Evolutionary conservation across 2,797 vertebrate genomes (phyloP), one percentile per base, ranked within the genome.

Genomic region (Synaphobranchus kaupii): DNA sequence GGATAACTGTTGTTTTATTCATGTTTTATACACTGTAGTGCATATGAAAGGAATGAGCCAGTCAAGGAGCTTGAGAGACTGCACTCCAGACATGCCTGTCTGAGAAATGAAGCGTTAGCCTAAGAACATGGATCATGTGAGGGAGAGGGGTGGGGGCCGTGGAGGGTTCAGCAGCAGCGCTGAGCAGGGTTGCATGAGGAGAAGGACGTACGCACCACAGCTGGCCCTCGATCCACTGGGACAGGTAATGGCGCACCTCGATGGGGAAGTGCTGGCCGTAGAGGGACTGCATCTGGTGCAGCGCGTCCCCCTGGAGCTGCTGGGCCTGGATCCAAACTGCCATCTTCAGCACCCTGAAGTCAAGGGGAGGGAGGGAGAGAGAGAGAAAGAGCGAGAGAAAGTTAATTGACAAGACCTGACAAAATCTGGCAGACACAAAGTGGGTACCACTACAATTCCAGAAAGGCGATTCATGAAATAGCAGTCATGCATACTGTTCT

Each of bases 231-330:
- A 99, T 97, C 98, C 98, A 99, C 92, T 98, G 98, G 0, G 98
- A 97, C 88, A 99, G 94, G 92, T 99, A 99, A 92, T 99, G 98
- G 86, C 98, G 97, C 93, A 99, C 98, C 91, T 99, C 98, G 2
- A 99, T 99, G 87, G 98, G 98, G 90, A 99, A 99, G 92, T 99
- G 98, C 92, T 99, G 98, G n/a, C 98, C 98, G 0, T 99, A 99
- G 31, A 99, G 94, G 0, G 97, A 98, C 90, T 99, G 98, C 98
- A 99, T 99, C 94, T 99, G 98, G 89, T 97, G 98, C 83, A 99
- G 95, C 83, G 98, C 98, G 34, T 99, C 98, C 0, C 98, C 98
- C 92, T 99, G 98, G 86, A 99, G 97, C 95, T 99, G 98, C 95
- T 99, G 98, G 68, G 98, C 98, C 93, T 98, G 98, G 90, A 98